A percentile compares a stretch with the other conserved stretches of the same genome.
These are phyloP conservation scores for Eupithecia abbreviata DNA, from an alignment of 2,888 invertebrate genomes.

Conservation along the genomic window DNA sequence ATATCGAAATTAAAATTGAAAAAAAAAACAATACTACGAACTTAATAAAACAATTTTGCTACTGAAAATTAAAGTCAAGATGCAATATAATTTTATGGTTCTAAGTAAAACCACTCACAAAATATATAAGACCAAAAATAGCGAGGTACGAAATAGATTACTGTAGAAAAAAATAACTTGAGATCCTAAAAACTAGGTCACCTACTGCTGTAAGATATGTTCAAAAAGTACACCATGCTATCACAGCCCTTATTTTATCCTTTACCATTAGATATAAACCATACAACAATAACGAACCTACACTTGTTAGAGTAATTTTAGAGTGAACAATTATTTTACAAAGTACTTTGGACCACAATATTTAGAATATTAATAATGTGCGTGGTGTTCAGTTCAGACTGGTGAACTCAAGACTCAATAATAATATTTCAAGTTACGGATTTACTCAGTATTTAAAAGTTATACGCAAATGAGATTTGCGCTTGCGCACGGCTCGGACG, in stretches of 20 bases:
- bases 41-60: not conserved
- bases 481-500: constrained; percentile 51
- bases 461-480: constrained; percentile 43
- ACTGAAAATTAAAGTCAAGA: not conserved
- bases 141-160: not conserved
- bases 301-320: constrained; percentile 3
- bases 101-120: not conserved
- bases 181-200: constrained; percentile 26
- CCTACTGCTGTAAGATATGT: constrained; percentile 63
- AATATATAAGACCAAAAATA: not conserved
- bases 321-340: not conserved
- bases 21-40: not conserved
- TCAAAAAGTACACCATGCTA: constrained; percentile 67
- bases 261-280: constrained; percentile 33
- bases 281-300: constrained; percentile 12
- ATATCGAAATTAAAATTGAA: not conserved
- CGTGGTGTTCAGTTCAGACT: not conserved
- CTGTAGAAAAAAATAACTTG: constrained; percentile 9
- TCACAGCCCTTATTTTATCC: constrained; percentile 71
- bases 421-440: not conserved
- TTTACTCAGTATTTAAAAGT: constrained; percentile 1
- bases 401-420: not conserved
- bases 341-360: not conserved
- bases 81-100: not conserved
- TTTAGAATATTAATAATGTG: not conserved